Evolutionary conservation across 2,797 vertebrate species (phyloP), one percentile per base, ranked within the genome.

Genomic region (Salarias fasciatus): DNA sequence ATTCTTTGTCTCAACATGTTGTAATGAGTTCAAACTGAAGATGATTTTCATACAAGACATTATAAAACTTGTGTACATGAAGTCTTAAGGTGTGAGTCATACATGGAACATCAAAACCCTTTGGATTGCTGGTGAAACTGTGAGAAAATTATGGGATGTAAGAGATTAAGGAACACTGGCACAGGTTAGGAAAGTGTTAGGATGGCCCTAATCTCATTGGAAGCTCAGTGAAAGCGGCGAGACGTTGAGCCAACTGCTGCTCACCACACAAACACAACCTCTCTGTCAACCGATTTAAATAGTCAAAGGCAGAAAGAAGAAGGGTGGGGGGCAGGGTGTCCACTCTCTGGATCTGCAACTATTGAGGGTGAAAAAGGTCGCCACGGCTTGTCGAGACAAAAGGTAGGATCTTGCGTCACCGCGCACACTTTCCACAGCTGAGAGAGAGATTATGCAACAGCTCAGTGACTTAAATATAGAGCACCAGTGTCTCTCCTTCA

Each of bases 381-480:
- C 38, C 48, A 11, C 6, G 46, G 29, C 29, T 55, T 12, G 38
- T 5, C 0, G 8, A 60, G 77, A 86, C 52, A 79, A 83, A 80
- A 75, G 35, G 65, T 57, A 51, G 13, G 29, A 1, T 47, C 59
- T 70, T 52, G n/a, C 5, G 4, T 72, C 74, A 68, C 31, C 5
- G 28, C 52, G 54, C 33, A 60, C 56, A 40, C 60, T 24, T 75
- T 10, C 48, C 62, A 61, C 70, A 63, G 72, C 75, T 61, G 77
- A 80, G 51, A n/a, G 33, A 48, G 47, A 45, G 71, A 80, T 87
- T 88, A 86, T 40, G 24, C 53, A 86, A 86, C 73, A 75, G 73
- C 49, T 68, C 72, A 42, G 47, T 30, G 55, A 65, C 42, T 81
- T 76, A 79, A 72, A 72, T 79, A 75, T 69, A 83, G 68, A 35